Conservation (phyloP, 2,797 vertebrate species). For the Huso huso region DNA sequence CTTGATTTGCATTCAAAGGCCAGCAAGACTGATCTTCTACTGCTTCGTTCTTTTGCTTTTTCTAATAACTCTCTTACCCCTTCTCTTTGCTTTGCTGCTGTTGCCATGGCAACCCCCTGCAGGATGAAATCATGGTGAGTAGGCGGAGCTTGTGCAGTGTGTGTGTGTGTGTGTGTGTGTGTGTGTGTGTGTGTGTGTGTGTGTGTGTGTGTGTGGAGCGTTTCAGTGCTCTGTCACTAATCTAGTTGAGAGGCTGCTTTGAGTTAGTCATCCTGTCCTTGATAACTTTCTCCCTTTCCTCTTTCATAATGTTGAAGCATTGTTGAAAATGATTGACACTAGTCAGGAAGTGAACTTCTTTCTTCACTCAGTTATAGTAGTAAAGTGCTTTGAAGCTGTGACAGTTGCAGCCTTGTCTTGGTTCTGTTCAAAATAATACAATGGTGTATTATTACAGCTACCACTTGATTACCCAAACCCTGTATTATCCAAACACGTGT, state of each 20-base stretch:
- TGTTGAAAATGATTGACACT: too few relatives aligned
- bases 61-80: slow-evolving; percentile 49
- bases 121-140: slow-evolving; percentile 99
- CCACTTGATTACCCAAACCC: too few relatives aligned
- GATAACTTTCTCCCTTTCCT: neutral
- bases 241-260: neutral
- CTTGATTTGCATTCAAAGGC: too few relatives aligned
- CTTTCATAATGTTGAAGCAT: too few relatives aligned
- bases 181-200: slow-evolving; percentile 20
- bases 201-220: slow-evolving; percentile 17
- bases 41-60: slow-evolving; percentile 12
- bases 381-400: too few relatives aligned
- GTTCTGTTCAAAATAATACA: too few relatives aligned
- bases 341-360: too few relatives aligned
- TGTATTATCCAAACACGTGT: too few relatives aligned
- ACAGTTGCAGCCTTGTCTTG: too few relatives aligned
- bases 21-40: neutral
- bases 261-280: neutral
- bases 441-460: too few relatives aligned
- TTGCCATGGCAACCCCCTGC: slow-evolving; percentile 75
- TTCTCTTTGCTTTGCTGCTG: slow-evolving; percentile 68
- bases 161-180: slow-evolving; percentile 7
- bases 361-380: too few relatives aligned
- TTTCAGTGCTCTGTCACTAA: neutral
- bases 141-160: slow-evolving; percentile 28